phyloP scores from a whole-genome alignment of 2,888 invertebrate genomes.

The Tanytarsus gracilentus region DNA sequence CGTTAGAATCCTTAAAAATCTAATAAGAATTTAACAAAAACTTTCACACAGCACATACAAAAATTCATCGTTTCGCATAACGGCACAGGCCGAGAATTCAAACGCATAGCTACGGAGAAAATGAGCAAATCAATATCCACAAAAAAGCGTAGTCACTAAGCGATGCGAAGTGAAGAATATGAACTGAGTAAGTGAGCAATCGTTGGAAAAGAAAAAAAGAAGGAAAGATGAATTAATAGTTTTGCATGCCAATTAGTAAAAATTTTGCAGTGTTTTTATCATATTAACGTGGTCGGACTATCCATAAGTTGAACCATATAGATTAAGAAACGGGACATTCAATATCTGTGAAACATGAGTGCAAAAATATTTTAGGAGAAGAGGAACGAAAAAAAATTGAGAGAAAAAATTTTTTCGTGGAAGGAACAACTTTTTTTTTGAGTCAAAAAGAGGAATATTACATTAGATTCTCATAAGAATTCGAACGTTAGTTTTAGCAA shows the following conservation, averaged over 20 bases:
- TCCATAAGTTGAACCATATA: slow-evolving; percentile 8
- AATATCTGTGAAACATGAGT: slow-evolving; percentile 18
- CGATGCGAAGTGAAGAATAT: neutral
- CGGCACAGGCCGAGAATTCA: too few relatives aligned
- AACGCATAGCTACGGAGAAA: neutral
- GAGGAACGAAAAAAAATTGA: slow-evolving; percentile 9
- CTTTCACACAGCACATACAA: too few relatives aligned
- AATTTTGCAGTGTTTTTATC: slow-evolving; percentile 24
- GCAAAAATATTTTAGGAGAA: slow-evolving; percentile 25
- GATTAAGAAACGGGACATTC: slow-evolving; percentile 15
- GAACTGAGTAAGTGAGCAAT: neutral
- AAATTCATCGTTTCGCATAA: too few relatives aligned
- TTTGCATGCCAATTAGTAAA: slow-evolving; percentile 27
- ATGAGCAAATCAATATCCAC: neutral
- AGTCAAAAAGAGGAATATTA: neutral
- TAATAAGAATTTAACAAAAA: too few relatives aligned
- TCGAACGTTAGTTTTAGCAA: slow-evolving; percentile 13
- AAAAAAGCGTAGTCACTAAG: neutral
- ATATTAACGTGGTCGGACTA: slow-evolving; percentile 2
- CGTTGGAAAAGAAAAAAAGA: neutral
- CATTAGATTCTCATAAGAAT: neutral
- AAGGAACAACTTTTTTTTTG: neutral
- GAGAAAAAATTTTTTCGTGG: slow-evolving; percentile 3
- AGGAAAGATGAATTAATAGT: slow-evolving; percentile 20
- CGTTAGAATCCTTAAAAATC: too few relatives aligned